phyloP scores from a whole-genome alignment of 2,888 invertebrate species.

The Dicranocentrus wangi region DNA sequence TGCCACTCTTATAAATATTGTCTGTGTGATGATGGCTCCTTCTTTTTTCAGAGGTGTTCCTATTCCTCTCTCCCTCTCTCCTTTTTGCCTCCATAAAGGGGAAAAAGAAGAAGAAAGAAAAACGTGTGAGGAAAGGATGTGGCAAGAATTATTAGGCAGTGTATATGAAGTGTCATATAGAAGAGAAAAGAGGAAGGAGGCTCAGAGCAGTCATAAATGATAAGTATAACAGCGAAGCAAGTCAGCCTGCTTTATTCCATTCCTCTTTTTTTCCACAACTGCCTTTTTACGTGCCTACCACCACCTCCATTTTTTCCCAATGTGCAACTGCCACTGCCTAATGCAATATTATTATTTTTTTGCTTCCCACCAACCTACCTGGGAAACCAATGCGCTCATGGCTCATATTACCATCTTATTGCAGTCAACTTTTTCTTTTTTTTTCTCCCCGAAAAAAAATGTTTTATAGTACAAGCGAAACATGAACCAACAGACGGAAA shows the following conservation, averaged over 20 bases:
- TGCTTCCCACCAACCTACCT: no score
- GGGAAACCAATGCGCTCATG: conserved; percentile 39
- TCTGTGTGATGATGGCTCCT: conserved; percentile 23
- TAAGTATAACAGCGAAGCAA: conserved; percentile 60
- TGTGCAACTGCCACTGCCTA: not conserved
- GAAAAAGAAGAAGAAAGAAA: no score
- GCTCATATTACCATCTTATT: conserved; percentile 45
- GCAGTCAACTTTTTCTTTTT: conserved; percentile 29
- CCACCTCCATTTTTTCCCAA: conserved; percentile 1
- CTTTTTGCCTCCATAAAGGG: conserved; percentile 26
- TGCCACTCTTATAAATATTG: no score
- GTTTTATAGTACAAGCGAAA: no score
- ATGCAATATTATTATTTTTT: conserved; percentile 5
- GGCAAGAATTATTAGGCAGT: conserved; percentile 64
- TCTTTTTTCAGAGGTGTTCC: conserved; percentile 10
- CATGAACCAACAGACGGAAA: no score
- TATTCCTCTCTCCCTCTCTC: no score
- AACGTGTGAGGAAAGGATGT: conserved; percentile 50
- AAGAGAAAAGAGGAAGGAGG: conserved; percentile 22
- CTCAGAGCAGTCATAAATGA: conserved; percentile 65
- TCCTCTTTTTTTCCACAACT: conserved; percentile 40
- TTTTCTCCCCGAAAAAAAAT: no score
- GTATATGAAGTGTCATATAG: conserved; percentile 50
- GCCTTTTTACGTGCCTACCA: not conserved
- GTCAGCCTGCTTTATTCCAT: no score